Percentiles rank a stretch among this genome's conserved stretches.
phyloP scores from a whole-genome alignment of 1,140 invertebrate species.

The Listronotus bonariensis region DNA sequence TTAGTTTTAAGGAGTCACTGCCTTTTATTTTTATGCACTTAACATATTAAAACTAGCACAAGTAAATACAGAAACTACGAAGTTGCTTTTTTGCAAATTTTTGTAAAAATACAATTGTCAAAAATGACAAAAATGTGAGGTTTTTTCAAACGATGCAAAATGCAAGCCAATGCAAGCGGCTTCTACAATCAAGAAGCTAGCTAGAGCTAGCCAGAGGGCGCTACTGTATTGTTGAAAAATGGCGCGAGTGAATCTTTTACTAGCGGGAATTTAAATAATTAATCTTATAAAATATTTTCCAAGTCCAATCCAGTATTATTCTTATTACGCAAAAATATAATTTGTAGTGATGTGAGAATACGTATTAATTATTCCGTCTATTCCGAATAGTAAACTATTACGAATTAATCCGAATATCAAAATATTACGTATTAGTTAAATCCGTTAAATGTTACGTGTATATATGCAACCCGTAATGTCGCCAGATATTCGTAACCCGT shows the following conservation, averaged over 20 bases:
- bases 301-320: too few species aligned
- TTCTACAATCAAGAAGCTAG: not conserved
- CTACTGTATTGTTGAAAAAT: not conserved
- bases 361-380: too few species aligned
- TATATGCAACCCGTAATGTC: too few species aligned
- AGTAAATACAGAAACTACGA: slow-evolving; percentile 1
- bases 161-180: not conserved
- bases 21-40: not conserved
- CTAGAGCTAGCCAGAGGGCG: not conserved
- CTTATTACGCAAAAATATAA: too few species aligned
- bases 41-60: not conserved
- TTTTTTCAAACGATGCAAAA: slow-evolving; percentile 4
- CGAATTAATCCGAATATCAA: too few species aligned
- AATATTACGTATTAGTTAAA: too few species aligned
- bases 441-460: too few species aligned
- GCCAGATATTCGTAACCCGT: too few species aligned
- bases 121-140: slow-evolving; percentile 12
- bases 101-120: slow-evolving; percentile 9
- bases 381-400: too few species aligned
- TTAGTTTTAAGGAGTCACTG: slow-evolving; percentile 16
- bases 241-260: slow-evolving; percentile 1
- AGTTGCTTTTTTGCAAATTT: slow-evolving; percentile 10
- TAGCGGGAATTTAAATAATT: slow-evolving; percentile 1
- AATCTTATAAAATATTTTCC: too few species aligned
- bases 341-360: too few species aligned